phyloP scores from a whole-genome alignment of 1,140 invertebrate species.

The Tribolium madens region DNA sequence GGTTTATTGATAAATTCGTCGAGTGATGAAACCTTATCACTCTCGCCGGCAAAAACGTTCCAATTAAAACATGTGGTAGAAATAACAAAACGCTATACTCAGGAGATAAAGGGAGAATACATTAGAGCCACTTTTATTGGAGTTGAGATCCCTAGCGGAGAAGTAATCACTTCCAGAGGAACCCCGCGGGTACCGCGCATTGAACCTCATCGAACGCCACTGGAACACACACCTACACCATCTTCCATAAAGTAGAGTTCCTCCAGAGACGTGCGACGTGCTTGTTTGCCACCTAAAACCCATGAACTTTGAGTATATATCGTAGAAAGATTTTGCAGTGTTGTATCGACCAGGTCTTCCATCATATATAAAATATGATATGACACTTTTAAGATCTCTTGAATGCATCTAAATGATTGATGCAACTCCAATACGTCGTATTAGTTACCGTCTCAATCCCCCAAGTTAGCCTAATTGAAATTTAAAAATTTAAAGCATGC shows the following conservation, averaged over 20 bases:
- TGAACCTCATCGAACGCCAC: slow-evolving; percentile 28
- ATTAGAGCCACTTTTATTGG: slow-evolving; percentile 14
- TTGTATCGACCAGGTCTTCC: background rate
- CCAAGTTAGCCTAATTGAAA: background rate
- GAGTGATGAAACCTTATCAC: background rate
- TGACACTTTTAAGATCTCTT: background rate
- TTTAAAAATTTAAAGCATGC: background rate
- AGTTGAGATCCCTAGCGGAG: background rate
- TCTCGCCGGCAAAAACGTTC: background rate
- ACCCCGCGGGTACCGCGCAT: slow-evolving; percentile 19
- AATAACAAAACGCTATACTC: background rate
- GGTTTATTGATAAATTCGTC: slow-evolving; percentile 39
- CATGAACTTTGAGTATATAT: slow-evolving; percentile 5
- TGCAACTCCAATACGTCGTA: background rate
- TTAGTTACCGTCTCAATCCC: background rate
- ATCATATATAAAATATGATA: background rate
- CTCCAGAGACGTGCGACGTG: slow-evolving; percentile 19
- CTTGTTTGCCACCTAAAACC: slow-evolving; percentile 8
- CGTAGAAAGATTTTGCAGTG: background rate
- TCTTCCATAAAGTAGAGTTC: slow-evolving; percentile 17
- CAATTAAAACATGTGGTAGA: slow-evolving; percentile 15
- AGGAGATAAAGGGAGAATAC: background rate
- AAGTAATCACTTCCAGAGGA: slow-evolving; percentile 28
- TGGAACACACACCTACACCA: slow-evolving; percentile 11
- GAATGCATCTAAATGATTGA: background rate